phyloP scores from a whole-genome alignment of 1,140 invertebrate species.

The Diabrotica undecimpunctata region DNA sequence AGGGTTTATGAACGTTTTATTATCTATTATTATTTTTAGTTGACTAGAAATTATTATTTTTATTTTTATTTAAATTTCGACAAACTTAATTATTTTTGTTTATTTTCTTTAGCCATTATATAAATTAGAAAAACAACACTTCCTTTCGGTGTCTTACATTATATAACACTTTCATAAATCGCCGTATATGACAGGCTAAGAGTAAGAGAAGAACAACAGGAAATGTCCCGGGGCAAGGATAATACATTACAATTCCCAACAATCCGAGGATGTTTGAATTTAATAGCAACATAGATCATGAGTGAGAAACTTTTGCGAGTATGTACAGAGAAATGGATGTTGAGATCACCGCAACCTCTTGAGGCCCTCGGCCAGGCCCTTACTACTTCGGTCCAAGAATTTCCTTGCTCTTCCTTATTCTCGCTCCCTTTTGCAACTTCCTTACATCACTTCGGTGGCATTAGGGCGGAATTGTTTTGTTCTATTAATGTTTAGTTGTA shows the following conservation, averaged over 20 bases:
- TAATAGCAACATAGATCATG: constrained; percentile 49
- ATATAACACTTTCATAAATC: constrained; percentile 6
- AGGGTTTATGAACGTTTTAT: too few species aligned
- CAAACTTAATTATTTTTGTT: too few species aligned
- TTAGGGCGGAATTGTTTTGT: too few species aligned
- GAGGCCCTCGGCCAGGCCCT: constrained; percentile 11
- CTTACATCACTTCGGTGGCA: neutral
- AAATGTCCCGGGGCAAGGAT: constrained; percentile 41
- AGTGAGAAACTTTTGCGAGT: constrained; percentile 43
- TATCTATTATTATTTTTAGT: too few species aligned
- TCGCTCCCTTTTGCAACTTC: neutral
- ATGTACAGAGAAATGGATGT: constrained; percentile 46
- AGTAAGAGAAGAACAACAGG: constrained; percentile 13
- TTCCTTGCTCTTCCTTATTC: constrained; percentile 1
- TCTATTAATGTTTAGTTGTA: too few species aligned
- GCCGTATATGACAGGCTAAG: neutral
- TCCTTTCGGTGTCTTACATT: constrained; percentile 6
- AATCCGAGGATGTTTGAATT: constrained; percentile 49
- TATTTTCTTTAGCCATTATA: too few species aligned
- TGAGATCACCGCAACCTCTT: constrained; percentile 40
- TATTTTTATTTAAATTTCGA: too few species aligned
- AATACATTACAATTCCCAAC: constrained; percentile 48
- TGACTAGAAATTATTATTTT: too few species aligned
- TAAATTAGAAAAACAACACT: neutral
- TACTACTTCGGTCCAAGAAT: constrained; percentile 11